Evolutionary conservation across 2,797 vertebrate species (phyloP).

Genomic region (Squalus acanthias): DNA sequence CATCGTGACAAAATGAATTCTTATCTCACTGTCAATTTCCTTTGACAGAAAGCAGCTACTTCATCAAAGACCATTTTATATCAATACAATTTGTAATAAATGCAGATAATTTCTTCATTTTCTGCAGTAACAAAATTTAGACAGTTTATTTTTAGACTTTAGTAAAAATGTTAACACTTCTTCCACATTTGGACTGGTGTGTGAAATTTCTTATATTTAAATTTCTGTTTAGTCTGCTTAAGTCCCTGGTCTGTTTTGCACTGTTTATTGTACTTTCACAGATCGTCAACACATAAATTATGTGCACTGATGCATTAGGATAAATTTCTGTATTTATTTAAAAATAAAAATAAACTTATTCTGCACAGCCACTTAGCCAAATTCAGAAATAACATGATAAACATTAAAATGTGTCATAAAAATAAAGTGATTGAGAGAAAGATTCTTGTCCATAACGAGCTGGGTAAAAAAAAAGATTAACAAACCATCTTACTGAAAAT

Average conservation of each 20-base stretch:
- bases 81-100: neutral
- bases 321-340: neutral
- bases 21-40: neutral
- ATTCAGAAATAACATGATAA: slow-evolving; percentile 8
- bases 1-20: neutral
- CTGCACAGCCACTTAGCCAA: neutral
- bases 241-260: neutral
- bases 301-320: neutral
- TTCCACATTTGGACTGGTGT: neutral
- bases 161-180: neutral
- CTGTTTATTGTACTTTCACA: neutral
- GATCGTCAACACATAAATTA: slow-evolving; percentile 10
- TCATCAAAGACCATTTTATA: neutral
- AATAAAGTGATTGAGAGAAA: slow-evolving; percentile 34
- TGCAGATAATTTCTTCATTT: neutral
- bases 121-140: neutral
- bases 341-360: slow-evolving; percentile 19
- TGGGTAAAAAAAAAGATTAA: neutral
- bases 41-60: neutral
- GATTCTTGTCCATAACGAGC: neutral
- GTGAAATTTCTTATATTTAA: neutral
- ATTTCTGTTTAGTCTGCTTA: neutral
- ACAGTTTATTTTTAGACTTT: slow-evolving; percentile 2
- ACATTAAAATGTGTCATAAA: neutral
- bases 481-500: slow-evolving; percentile 7